Base-by-base conservation (phyloP, 2,888 invertebrate species). In the Eledona agricola region DNA sequence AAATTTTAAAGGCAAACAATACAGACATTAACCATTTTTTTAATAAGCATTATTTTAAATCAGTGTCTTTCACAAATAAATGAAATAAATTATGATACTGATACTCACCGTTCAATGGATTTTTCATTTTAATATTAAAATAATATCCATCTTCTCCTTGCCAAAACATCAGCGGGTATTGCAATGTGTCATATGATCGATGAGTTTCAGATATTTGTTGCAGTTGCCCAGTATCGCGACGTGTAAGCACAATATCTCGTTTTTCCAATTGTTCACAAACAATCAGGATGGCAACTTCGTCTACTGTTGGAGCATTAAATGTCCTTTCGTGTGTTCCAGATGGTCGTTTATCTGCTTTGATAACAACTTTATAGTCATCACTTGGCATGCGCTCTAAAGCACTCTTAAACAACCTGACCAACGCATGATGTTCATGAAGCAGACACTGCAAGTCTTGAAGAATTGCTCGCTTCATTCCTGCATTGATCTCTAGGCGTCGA, bases 251-350 rank as follows among this genome's bases (percentile, higher is more conserved):
- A 58, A 76, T 71, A 61, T 72, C 69, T 23, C 72, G 62, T 43
- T 37, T 46, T 56, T 68, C 65, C 37, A 66, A 60, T 22, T 67
- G 31, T 49, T 72, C 63, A 13, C 67, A 71, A 59, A 69, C 70
- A 26, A 73, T 66, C n/a, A 72, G 54, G 35, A 72, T 62, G 7
- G 69, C 70, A 26, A 73, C 71, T 67, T 74, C 72, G 62, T 72
- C 62, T 13, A 71, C 60, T 23, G 65, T 69, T 47, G 72, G 72
- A 32, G 71, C 72, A 65, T 73, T 74, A 57, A 64, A 73, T 55
- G 53, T 56, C 35, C 70, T 9, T 59, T 51, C 63, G 51, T 72
- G 67, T 59, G 57, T 29, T 46, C 70, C 71, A 11, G 56, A 43
- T 31, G 72, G 71, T 55, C 31, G 55, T 63, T 69, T 72, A 55